Conservation (phyloP, 2,797 vertebrate species). For the Lithobates pipiens region DNA sequence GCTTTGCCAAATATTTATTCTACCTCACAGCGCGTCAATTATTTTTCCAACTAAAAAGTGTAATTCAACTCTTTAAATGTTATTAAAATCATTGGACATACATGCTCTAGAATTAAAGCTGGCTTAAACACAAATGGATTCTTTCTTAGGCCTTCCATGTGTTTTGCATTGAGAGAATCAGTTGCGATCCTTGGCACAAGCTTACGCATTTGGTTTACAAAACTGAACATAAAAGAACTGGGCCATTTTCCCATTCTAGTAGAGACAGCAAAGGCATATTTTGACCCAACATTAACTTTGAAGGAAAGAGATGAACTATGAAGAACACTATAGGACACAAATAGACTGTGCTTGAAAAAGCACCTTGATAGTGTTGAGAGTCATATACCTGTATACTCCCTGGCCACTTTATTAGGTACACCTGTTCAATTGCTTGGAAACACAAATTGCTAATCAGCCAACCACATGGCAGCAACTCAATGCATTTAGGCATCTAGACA, state of each 20-base stretch:
- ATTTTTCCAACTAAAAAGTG: background rate
- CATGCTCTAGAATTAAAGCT: background rate
- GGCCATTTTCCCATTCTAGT: background rate
- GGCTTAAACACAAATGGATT: background rate
- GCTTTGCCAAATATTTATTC: conserved; percentile 14
- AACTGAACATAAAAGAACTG: background rate
- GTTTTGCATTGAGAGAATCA: background rate
- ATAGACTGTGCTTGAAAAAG: no score
- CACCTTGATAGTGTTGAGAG: no score
- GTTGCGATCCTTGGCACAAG: background rate
- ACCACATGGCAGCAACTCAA: no score
- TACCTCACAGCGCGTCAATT: conserved; percentile 1
- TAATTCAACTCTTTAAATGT: background rate
- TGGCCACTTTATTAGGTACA: no score
- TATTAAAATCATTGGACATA: background rate
- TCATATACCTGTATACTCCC: no score
- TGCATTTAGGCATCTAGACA: no score
- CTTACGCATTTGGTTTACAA: background rate
- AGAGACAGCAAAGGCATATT: background rate
- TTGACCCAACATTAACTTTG: no score
- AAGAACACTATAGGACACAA: no score
- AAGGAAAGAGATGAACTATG: no score
- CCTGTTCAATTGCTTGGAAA: no score
- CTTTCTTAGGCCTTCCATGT: background rate
- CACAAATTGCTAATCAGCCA: no score